phyloP scores from a whole-genome alignment of 2,888 invertebrate species.

The Drosophila mercatorum region DNA sequence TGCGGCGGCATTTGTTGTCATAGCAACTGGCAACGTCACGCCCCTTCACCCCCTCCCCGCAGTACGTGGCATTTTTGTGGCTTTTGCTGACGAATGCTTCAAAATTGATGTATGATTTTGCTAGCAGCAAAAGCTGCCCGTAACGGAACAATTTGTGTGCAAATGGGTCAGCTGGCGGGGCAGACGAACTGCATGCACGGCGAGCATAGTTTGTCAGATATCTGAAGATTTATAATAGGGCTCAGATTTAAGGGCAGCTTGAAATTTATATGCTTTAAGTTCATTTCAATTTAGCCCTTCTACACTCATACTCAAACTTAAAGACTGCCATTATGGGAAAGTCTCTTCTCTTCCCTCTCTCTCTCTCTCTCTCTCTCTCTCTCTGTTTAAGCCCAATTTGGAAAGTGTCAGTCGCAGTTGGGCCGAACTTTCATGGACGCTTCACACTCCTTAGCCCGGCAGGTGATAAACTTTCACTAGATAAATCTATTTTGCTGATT shows the following conservation, averaged over 20 bases:
- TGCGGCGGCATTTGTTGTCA: conserved; percentile 44
- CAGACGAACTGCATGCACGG: too few species aligned
- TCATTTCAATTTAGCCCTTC: background rate
- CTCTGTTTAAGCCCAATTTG: conserved; percentile 16
- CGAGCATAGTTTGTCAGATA: conserved; percentile 41
- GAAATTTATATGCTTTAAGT: background rate
- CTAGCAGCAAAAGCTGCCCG: conserved; percentile 31
- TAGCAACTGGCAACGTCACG: conserved; percentile 16
- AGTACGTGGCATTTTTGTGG: conserved; percentile 56
- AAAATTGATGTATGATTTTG: conserved; percentile 77
- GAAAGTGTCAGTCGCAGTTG: conserved; percentile 45
- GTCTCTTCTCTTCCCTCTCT: background rate
- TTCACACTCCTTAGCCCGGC: conserved; percentile 28
- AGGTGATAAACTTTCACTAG: conserved; percentile 59
- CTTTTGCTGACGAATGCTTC: conserved; percentile 67
- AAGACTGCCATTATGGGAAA: conserved; percentile 3
- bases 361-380: background rate
- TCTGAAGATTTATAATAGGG: conserved; percentile 56
- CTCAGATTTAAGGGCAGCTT: conserved; percentile 18
- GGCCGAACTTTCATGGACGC: conserved; percentile 16
- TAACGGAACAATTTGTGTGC: conserved; percentile 6
- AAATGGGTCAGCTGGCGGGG: background rate
- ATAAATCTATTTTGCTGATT: conserved; percentile 44
- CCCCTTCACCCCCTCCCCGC: background rate
- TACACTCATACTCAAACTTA: background rate